Conservation (phyloP, 1,140 invertebrate species). For the Lycorma delicatula region DNA sequence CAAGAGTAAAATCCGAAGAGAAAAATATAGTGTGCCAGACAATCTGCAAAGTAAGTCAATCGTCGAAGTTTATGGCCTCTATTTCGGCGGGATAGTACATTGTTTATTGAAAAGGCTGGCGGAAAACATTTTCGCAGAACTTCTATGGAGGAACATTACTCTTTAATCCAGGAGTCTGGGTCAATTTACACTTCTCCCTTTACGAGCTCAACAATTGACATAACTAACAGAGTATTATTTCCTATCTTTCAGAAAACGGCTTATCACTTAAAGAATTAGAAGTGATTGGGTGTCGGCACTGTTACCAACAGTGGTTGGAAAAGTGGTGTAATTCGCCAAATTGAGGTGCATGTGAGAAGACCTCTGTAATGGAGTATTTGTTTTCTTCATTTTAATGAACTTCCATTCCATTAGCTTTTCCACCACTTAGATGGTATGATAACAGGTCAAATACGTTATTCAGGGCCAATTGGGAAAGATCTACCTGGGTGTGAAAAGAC, state of each 20-base stretch:
- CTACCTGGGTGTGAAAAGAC: constrained; percentile 25
- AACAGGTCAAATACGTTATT: constrained; percentile 25
- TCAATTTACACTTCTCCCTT: constrained; percentile 24
- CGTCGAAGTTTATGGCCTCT: constrained; percentile 3
- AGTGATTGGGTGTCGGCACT: constrained; percentile 30
- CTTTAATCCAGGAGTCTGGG: constrained; percentile 27
- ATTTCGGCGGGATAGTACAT: constrained; percentile 30
- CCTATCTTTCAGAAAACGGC: constrained; percentile 19
- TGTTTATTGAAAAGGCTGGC: constrained; percentile 19
- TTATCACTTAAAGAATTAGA: constrained; percentile 19
- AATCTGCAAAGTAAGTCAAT: not conserved
- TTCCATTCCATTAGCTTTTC: constrained; percentile 30
- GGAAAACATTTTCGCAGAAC: constrained; percentile 22
- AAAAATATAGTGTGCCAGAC: constrained; percentile 14
- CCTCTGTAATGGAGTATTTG: constrained; percentile 30
- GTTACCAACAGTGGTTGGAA: constrained; percentile 29
- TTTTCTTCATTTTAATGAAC: constrained; percentile 29
- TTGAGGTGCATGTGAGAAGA: constrained; percentile 22
- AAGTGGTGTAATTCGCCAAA: constrained; percentile 25
- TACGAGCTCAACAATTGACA: constrained; percentile 19
- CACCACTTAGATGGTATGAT: constrained; percentile 27
- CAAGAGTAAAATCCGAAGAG: constrained; percentile 29
- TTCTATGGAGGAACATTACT: constrained; percentile 25
- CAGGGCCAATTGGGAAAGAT: constrained; percentile 27
- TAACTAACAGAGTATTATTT: constrained; percentile 19